These are phyloP conservation scores for Herpetotheres cachinnans DNA, from an alignment of 2,113 vertebrate species.

Conservation along the genomic window DNA sequence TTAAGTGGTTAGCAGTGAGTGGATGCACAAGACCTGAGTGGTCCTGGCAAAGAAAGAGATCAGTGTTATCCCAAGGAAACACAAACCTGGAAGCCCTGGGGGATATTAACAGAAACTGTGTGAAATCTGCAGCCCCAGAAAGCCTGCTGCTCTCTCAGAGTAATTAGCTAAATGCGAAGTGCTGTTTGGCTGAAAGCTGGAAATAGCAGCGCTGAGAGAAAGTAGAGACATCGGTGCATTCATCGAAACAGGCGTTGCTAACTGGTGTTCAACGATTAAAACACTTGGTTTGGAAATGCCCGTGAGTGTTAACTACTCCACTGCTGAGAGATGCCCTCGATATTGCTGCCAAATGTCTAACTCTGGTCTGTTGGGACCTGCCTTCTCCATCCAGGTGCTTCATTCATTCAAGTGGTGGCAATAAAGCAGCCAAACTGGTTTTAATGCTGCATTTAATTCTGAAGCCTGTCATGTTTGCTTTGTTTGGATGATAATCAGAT, in stretches of 20 bases:
- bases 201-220: background rate
- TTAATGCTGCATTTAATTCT: background rate
- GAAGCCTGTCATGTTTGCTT: background rate
- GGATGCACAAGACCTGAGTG: background rate
- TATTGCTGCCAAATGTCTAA: background rate
- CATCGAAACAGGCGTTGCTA: background rate
- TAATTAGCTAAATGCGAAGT: constrained; percentile 49
- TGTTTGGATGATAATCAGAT: background rate
- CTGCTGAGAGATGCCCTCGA: constrained; percentile 49
- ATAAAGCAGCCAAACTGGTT: constrained; percentile 58
- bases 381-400: constrained; percentile 56
- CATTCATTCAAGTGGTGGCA: constrained; percentile 24
- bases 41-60: background rate
- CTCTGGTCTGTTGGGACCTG: constrained; percentile 56
- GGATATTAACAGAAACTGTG: constrained; percentile 43
- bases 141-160: background rate
- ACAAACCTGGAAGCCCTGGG: constrained; percentile 1
- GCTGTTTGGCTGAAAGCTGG: constrained; percentile 24
- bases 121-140: constrained; percentile 30
- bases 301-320: background rate
- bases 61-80: background rate
- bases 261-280: background rate
- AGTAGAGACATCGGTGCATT: background rate
- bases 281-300: constrained; percentile 14
- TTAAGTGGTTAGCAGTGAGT: background rate